A percentile compares a stretch with the other conserved stretches of the same genome.
These are phyloP conservation scores for Megamerina dolium DNA, from an alignment of 2,888 invertebrate species.

Conservation along the genomic window DNA sequence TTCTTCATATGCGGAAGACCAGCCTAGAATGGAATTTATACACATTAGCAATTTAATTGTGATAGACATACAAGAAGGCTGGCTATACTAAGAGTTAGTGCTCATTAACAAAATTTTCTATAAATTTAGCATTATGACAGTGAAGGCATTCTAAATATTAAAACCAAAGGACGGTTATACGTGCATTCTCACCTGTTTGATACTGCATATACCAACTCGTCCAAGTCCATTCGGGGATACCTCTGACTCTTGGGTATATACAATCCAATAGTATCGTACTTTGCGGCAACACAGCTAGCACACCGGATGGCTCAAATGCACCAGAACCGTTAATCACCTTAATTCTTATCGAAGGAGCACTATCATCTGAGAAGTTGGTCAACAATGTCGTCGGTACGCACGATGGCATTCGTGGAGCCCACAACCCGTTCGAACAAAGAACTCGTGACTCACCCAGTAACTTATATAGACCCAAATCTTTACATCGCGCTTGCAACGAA, in stretches of 20 bases:
- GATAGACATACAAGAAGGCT: no score
- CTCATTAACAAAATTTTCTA: no score
- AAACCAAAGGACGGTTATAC: no score
- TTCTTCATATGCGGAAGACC: constrained; percentile 53
- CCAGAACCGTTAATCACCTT: constrained; percentile 73
- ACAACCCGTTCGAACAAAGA: constrained; percentile 74
- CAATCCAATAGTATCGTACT: constrained; percentile 74
- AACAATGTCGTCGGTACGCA: constrained; percentile 81
- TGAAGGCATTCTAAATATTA: no score
- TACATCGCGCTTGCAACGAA: constrained; percentile 68
- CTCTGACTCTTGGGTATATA: constrained; percentile 66
- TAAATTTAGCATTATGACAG: no score
- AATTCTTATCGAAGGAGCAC: constrained; percentile 74
- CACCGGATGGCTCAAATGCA: constrained; percentile 71
- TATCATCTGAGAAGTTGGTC: constrained; percentile 81
- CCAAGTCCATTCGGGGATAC: constrained; percentile 86
- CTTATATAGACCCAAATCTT: constrained; percentile 78
- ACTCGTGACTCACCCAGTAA: constrained; percentile 71
- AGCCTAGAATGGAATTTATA: constrained; percentile 41
- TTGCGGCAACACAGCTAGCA: constrained; percentile 73
- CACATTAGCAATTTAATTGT: no score
- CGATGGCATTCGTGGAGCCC: constrained; percentile 70
- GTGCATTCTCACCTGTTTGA: constrained; percentile 75
- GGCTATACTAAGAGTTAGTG: no score
- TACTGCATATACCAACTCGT: constrained; percentile 74